Conservation (phyloP, 1,140 invertebrate genomes). For the Drosophila fuyamai region DNA sequence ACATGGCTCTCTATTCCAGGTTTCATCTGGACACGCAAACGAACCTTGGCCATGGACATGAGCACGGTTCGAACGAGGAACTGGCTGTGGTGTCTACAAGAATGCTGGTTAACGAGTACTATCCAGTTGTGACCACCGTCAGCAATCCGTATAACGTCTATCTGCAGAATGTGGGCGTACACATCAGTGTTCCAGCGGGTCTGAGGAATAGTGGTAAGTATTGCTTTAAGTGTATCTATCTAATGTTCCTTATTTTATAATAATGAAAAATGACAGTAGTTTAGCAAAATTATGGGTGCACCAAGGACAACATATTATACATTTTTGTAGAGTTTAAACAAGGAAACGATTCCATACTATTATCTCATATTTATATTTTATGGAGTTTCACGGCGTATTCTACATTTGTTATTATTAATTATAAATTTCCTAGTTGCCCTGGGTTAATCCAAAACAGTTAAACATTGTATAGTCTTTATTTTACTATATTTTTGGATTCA, state of each 20-base stretch:
- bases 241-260: no score
- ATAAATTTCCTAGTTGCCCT: background rate
- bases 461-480: background rate
- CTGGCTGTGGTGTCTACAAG: conserved; percentile 24
- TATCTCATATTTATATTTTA: no score
- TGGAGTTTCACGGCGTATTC: no score
- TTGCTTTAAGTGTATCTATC: no score
- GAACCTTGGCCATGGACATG: conserved; percentile 63
- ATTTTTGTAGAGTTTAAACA: no score
- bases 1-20: conserved; percentile 48
- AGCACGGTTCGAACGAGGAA: conserved; percentile 5
- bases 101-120: conserved; percentile 84
- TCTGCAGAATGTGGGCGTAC: conserved; percentile 78
- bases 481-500: conserved; percentile 7
- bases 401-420: background rate
- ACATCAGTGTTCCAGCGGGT: conserved; percentile 71
- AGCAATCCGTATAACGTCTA: conserved; percentile 80
- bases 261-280: no score
- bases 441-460: background rate
- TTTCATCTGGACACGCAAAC: conserved; percentile 83
- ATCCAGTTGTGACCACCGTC: conserved; percentile 71
- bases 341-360: no score
- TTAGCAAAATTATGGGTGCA: no score
- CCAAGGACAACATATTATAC: no score
- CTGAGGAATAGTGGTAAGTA: conserved; percentile 78